These are phyloP conservation scores for Agonopterix arenella DNA, from an alignment of 2,888 invertebrate genomes.

Conservation along the genomic window DNA sequence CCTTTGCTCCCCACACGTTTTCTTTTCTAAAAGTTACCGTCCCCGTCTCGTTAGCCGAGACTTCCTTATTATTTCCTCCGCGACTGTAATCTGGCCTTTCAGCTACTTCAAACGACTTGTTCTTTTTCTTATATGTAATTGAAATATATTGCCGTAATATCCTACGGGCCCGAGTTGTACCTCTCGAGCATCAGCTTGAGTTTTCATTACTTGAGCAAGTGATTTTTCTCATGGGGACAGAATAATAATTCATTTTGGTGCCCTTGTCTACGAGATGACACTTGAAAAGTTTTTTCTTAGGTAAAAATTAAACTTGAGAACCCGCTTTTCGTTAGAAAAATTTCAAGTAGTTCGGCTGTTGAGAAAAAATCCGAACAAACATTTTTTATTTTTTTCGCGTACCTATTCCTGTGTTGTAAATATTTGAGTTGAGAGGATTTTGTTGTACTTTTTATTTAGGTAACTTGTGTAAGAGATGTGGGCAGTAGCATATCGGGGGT, in stretches of 20 bases:
- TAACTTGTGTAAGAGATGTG: slow-evolving; percentile 1
- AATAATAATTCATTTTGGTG: slow-evolving; percentile 72
- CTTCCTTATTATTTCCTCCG: slow-evolving; percentile 68
- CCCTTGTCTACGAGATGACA: slow-evolving; percentile 40
- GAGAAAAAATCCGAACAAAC: not conserved
- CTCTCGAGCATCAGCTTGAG: slow-evolving; percentile 69
- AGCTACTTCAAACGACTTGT: slow-evolving; percentile 75
- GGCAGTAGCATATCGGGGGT: slow-evolving; percentile 33
- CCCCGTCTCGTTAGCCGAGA: slow-evolving; percentile 62
- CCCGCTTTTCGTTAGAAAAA: slow-evolving; percentile 18
- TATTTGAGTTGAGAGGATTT: not conserved
- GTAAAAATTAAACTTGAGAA: slow-evolving; percentile 33
- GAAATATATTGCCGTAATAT: slow-evolving; percentile 77
- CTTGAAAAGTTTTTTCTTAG: slow-evolving; percentile 46
- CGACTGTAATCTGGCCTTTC: slow-evolving; percentile 72
- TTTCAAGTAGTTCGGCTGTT: slow-evolving; percentile 13
- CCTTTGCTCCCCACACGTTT: slow-evolving; percentile 49
- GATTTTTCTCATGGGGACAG: slow-evolving; percentile 67
- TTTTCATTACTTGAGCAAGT: slow-evolving; percentile 72
- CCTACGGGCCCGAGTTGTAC: slow-evolving; percentile 64
- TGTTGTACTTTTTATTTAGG: not conserved
- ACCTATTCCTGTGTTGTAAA: not conserved
- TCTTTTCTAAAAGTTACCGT: slow-evolving; percentile 57
- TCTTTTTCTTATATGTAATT: slow-evolving; percentile 77
- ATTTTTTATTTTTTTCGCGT: not conserved